Conservation (phyloP, 2,888 invertebrate species). For the Dione vanillae region DNA sequence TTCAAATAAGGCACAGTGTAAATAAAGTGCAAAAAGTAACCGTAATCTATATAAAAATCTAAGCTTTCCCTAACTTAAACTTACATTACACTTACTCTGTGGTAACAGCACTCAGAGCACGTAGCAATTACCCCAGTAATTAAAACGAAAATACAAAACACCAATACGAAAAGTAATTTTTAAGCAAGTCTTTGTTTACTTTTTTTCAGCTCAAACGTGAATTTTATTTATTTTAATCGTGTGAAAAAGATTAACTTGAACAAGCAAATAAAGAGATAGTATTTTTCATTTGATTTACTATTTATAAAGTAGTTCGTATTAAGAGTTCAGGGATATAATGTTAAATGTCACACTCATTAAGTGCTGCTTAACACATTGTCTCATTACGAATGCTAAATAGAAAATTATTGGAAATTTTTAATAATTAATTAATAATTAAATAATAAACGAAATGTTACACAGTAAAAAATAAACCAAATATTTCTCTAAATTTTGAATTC, state of each 20-base stretch:
- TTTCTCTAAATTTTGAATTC: no score
- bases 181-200: conserved; percentile 36
- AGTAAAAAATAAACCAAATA: no score
- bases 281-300: background rate
- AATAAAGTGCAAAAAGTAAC: no score
- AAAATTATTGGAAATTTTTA: no score
- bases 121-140: conserved; percentile 42
- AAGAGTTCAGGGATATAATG: background rate
- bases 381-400: no score
- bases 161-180: conserved; percentile 42
- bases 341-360: no score
- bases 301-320: background rate
- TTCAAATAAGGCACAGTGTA: no score
- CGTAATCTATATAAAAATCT: background rate
- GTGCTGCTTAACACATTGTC: no score
- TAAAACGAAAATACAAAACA: conserved; percentile 45
- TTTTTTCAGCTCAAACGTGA: conserved; percentile 21
- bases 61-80: background rate
- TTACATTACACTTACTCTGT: conserved; percentile 28
- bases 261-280: background rate
- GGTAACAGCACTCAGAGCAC: conserved; percentile 34
- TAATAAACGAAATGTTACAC: no score
- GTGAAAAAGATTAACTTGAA: conserved; percentile 17
- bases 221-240: conserved; percentile 35
- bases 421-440: no score